Percentiles rank a stretch among this genome's conserved stretches.
phyloP scores from a whole-genome alignment of 2,888 invertebrate genomes.

The Campoplex capitator region DNA sequence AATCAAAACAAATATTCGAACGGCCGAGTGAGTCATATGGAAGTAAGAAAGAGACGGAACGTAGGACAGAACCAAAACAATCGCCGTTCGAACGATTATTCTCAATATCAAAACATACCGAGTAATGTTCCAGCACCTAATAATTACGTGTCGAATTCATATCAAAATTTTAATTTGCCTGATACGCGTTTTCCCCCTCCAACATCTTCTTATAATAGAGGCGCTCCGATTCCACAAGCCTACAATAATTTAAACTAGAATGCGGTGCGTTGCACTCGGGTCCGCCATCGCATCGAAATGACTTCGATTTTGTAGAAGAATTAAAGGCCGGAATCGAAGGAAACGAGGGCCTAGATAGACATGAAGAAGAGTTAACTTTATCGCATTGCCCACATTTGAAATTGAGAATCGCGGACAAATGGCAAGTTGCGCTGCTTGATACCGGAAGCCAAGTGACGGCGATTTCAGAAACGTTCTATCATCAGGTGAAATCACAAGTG shows the following conservation, averaged over 20 bases:
- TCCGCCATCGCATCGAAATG: conserved; percentile 7
- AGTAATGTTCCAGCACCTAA: neutral
- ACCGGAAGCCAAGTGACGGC: conserved; percentile 36
- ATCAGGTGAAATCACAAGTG: neutral
- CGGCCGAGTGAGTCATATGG: neutral
- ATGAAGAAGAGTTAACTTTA: neutral
- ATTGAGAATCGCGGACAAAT: neutral
- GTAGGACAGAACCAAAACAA: neutral
- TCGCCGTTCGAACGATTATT: neutral
- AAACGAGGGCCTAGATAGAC: neutral
- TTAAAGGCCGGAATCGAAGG: neutral
- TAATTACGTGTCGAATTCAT: neutral
- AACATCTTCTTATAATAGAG: too few relatives aligned
- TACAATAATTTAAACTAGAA: conserved; percentile 1
- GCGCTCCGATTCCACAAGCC: neutral
- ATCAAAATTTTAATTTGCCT: neutral
- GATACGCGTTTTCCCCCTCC: neutral
- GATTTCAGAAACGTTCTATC: conserved; percentile 25
- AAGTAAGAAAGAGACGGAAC: neutral
- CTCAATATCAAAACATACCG: neutral
- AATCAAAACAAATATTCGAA: neutral
- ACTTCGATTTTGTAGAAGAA: conserved; percentile 18
- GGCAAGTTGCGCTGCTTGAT: conserved; percentile 20
- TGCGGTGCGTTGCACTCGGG: conserved; percentile 14
- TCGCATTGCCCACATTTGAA: neutral